Percentiles rank a stretch among this genome's conserved stretches.
Conservation (phyloP, 2,797 vertebrate genomes). For the Lutjanus argentimaculatus region DNA sequence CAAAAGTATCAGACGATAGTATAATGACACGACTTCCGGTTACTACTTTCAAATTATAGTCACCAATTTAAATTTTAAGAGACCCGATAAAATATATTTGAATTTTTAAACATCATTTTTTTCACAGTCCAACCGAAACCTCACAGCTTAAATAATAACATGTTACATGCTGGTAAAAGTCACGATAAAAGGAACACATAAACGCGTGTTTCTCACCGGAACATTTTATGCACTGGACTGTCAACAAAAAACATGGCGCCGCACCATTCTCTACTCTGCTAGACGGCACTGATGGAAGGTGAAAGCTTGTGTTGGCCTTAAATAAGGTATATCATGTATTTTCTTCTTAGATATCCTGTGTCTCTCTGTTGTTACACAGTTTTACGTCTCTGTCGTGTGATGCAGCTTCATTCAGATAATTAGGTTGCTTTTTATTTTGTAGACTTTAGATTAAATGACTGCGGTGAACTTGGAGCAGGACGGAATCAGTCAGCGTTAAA, state of each 20-base stretch:
- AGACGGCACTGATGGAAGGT: constrained; percentile 23
- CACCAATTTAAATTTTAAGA: neutral
- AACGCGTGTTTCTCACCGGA: constrained; percentile 62
- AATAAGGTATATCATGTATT: constrained; percentile 28
- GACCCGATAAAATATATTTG: neutral
- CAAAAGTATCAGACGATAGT: too few species aligned
- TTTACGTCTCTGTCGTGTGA: neutral
- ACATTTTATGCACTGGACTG: constrained; percentile 59
- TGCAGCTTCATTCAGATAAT: accelerated
- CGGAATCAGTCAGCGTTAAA: neutral
- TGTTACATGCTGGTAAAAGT: neutral
- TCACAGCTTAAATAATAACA: too few species aligned
- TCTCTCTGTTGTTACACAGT: accelerated
- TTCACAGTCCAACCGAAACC: neutral
- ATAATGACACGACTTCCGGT: neutral
- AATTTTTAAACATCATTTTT: too few species aligned
- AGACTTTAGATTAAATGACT: neutral
- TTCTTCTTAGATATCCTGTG: accelerated
- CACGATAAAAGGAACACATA: neutral
- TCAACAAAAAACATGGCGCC: constrained; percentile 80
- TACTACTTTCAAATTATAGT: neutral
- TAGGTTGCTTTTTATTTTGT: constrained; percentile 14
- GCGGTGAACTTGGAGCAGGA: neutral
- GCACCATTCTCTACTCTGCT: neutral
- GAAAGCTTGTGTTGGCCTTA: neutral